These are phyloP conservation scores for Carassius carassius DNA, from an alignment of 2,113 vertebrate species.

Conservation along the genomic window DNA sequence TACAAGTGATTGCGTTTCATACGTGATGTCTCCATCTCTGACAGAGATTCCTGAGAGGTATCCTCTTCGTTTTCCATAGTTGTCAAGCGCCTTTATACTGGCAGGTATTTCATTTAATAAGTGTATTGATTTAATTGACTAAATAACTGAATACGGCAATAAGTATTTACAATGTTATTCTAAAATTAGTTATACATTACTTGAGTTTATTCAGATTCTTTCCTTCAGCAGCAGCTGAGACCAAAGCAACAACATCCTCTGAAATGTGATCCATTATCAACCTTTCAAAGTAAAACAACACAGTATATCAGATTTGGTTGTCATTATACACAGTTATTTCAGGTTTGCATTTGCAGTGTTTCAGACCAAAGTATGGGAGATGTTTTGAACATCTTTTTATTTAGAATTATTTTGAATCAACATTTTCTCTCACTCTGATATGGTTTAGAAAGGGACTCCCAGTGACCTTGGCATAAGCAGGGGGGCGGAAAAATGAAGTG, in stretches of 20 bases:
- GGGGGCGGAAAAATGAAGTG: too few relatives aligned
- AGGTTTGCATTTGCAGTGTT: too few relatives aligned
- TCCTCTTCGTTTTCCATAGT: too few relatives aligned
- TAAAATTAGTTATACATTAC: background rate
- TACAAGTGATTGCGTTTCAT: background rate
- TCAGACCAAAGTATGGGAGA: too few relatives aligned
- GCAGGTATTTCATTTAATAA: background rate
- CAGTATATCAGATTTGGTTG: background rate
- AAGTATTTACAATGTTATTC: background rate
- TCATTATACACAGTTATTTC: too few relatives aligned
- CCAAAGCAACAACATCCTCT: background rate
- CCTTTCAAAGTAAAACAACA: slow-evolving; percentile 2
- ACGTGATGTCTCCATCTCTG: slow-evolving; percentile 22
- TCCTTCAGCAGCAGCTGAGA: slow-evolving; percentile 12
- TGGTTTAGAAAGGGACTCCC: background rate
- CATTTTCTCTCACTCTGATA: too few relatives aligned
- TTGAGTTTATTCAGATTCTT: background rate
- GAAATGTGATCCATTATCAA: background rate
- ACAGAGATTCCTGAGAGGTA: background rate
- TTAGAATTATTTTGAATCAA: too few relatives aligned
- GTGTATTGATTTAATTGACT: background rate
- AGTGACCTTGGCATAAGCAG: too few relatives aligned
- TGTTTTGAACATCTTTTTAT: too few relatives aligned
- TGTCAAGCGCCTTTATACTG: background rate
- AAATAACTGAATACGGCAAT: background rate